A percentile compares a stretch with the other conserved stretches of the same genome.
These are phyloP conservation scores for Monodelphis domestica DNA, from an alignment of 2,797 vertebrate species.

Conservation along the genomic window DNA sequence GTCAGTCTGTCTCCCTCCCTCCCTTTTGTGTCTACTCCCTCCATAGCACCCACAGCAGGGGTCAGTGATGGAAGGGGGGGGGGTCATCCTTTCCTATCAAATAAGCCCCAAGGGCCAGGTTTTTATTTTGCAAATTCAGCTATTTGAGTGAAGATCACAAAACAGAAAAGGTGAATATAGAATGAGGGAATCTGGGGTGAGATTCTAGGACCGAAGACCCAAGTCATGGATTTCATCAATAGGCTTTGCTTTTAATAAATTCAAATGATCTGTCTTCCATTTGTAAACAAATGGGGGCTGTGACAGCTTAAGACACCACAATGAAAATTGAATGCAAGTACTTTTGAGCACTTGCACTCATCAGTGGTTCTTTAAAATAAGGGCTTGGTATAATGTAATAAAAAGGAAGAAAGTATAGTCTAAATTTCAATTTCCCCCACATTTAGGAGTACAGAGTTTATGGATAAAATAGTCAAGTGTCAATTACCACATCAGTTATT, in stretches of 20 bases:
- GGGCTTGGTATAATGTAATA: neutral
- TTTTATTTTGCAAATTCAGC: slow-evolving; percentile 9
- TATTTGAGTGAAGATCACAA: slow-evolving; percentile 46
- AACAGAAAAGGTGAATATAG: slow-evolving; percentile 18
- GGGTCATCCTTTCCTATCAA: slow-evolving; percentile 9
- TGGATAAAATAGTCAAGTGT: neutral
- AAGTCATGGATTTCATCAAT: neutral
- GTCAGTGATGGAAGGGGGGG: neutral
- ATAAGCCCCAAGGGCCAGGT: slow-evolving; percentile 18
- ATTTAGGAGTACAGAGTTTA: neutral
- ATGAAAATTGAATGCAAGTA: neutral
- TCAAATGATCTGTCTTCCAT: neutral
- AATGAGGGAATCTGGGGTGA: neutral
- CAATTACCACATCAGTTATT: neutral
- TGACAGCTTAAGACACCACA: too few species aligned
- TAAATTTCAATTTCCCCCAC: neutral
- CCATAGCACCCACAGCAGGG: neutral
- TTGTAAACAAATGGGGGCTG: neutral
- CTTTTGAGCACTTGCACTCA: neutral
- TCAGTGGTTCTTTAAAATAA: neutral
- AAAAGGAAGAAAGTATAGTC: neutral
- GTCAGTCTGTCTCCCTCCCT: neutral
- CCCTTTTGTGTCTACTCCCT: neutral
- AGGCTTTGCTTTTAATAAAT: neutral
- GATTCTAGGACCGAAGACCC: neutral